phyloP scores from a whole-genome alignment of 2,888 invertebrate genomes.

The Standfussiana lucernea region DNA sequence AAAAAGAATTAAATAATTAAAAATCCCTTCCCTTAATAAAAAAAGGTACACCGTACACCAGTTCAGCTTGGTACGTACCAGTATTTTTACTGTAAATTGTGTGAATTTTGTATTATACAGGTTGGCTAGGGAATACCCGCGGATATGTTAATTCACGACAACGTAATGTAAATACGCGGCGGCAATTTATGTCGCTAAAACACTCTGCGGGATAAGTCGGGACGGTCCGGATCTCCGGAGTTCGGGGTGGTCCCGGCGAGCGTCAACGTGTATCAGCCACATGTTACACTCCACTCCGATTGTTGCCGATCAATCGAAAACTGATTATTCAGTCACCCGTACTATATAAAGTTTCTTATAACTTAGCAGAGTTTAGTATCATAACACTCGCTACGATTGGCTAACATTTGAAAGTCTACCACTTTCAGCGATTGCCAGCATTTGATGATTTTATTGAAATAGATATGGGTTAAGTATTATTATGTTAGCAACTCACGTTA shows the following conservation, averaged over 20 bases:
- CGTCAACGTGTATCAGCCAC: slow-evolving; percentile 12
- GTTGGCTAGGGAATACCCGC: slow-evolving; percentile 85
- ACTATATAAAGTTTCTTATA: slow-evolving; percentile 67
- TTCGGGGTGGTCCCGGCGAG: slow-evolving; percentile 32
- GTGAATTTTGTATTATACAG: slow-evolving; percentile 77
- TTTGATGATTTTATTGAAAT: slow-evolving; percentile 51
- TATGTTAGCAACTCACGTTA: slow-evolving; percentile 19
- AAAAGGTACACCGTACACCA: slow-evolving; percentile 74
- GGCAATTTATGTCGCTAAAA: slow-evolving; percentile 88
- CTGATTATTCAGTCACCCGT: slow-evolving; percentile 78
- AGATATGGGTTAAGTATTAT: slow-evolving; percentile 36
- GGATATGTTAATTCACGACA: slow-evolving; percentile 87
- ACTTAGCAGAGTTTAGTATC: slow-evolving; percentile 45
- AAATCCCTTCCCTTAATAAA: slow-evolving; percentile 71
- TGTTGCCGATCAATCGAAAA: slow-evolving; percentile 74
- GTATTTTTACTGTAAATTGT: slow-evolving; percentile 64
- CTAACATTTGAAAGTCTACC: slow-evolving; percentile 38
- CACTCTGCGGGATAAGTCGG: slow-evolving; percentile 81
- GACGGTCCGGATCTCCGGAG: slow-evolving; percentile 60
- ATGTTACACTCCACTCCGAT: slow-evolving; percentile 53
- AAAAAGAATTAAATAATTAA: slow-evolving; percentile 70
- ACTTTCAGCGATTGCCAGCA: slow-evolving; percentile 31
- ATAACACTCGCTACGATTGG: slow-evolving; percentile 32
- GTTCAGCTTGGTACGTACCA: slow-evolving; percentile 61
- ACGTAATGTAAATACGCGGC: slow-evolving; percentile 86